Base-by-base conservation (phyloP, 2,888 invertebrate species). In the Maniola hyperantus region DNA sequence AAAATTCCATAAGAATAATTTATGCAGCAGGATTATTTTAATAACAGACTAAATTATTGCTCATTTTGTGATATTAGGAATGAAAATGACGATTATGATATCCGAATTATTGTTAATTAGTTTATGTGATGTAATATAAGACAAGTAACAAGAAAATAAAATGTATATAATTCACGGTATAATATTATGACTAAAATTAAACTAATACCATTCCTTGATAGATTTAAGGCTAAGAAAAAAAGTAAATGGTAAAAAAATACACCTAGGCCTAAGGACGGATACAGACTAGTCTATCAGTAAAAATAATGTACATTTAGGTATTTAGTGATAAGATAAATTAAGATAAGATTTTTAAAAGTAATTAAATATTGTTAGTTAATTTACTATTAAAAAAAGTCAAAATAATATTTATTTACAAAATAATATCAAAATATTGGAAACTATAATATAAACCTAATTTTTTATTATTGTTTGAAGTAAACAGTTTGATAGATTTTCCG, bases 211-310 rank as follows among this genome's bases (percentile, higher is more conserved):
- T 72, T 75, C 76, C 76, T 70, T 72, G 44, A 72, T 69, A 76
- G 71, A 73, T 73, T 78, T 71, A 73, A 72, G 69, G 72, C 74
- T 77, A 76, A 69, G 65, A 69, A 73, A 69, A 76, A 75, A 74
- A 74, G 70, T 73, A 72, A 72, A 72, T 71, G 71, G 71, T 72
- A 72, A 75, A 74, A 73, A 71, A 74, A 70, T 74, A 72, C 48
- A 74, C 73, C 73, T 75, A 74, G 67, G 70, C 72, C 75, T 77
- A 79, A 74, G 80, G 80, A 82, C 81, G 79, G 79, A 78, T 69
- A 75, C 67, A 80, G 81, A 81, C 81, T 81, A 81, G 81, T 71
- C 79, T 80, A 78, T 77, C 76, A 79, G 78, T 80, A 62, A 62
- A 61, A 53, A 42, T 39, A 62, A 53, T 53, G 51, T 62, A 62